These are phyloP conservation scores for Euzophera pinguis DNA, from an alignment of 2,888 invertebrate genomes.

Conservation along the genomic window DNA sequence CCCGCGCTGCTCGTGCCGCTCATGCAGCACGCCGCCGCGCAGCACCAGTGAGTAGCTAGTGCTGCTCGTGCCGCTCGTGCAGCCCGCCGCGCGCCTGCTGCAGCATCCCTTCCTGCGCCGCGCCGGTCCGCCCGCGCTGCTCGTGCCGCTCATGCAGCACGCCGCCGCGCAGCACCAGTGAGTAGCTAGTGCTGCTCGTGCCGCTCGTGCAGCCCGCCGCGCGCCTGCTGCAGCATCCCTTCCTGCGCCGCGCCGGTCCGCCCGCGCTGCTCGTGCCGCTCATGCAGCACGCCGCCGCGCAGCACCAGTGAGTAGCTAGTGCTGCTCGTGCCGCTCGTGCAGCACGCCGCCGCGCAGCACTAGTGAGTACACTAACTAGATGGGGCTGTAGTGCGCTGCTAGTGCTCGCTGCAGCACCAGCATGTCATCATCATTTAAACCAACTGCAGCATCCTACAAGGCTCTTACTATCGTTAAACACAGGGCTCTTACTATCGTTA, in stretches of 20 bases:
- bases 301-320: too few relatives aligned
- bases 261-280: neutral
- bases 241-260: conserved; percentile 91
- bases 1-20: conserved; percentile 95
- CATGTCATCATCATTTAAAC: too few relatives aligned
- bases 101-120: conserved; percentile 92
- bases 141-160: too few relatives aligned
- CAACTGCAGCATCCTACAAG: too few relatives aligned
- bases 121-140: conserved; percentile 79
- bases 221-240: conserved; percentile 82
- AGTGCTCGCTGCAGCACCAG: too few relatives aligned
- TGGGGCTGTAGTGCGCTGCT: too few relatives aligned
- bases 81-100: conserved; percentile 85
- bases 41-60: neutral
- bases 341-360: too few relatives aligned
- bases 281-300: too few relatives aligned
- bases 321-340: neutral
- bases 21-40: conserved; percentile 82
- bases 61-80: neutral
- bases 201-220: neutral
- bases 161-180: too few relatives aligned
- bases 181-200: neutral
- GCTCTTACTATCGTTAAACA: too few relatives aligned
- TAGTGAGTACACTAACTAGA: too few relatives aligned
- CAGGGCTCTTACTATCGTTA: too few relatives aligned